Percentiles rank a stretch among this genome's conserved stretches.
Conservation (phyloP, 2,113 vertebrate genomes). For the Gopherus evgoodei region DNA sequence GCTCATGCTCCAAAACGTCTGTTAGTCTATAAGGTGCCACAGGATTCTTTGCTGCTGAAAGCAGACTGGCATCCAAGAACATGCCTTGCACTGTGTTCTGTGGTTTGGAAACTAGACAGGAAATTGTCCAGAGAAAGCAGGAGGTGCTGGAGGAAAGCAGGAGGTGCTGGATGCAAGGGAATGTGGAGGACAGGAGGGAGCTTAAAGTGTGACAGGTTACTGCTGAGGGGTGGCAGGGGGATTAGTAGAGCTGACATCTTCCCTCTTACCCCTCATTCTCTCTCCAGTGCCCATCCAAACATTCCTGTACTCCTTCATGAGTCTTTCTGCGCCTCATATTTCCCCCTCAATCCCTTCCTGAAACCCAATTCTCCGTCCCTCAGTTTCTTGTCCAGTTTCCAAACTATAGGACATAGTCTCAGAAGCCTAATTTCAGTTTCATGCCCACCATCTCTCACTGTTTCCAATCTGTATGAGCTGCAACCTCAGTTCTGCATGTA, state of each 20-base stretch:
- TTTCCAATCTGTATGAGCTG: neutral
- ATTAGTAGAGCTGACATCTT: neutral
- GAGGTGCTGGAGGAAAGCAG: neutral
- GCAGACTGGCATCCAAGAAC: neutral
- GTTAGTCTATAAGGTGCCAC: too few relatives aligned
- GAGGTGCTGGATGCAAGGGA: neutral
- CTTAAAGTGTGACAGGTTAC: neutral
- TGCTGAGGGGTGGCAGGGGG: neutral
- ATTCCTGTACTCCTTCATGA: neutral
- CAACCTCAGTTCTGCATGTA: neutral
- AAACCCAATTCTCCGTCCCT: slow-evolving; percentile 12
- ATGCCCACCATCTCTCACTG: neutral
- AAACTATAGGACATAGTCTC: neutral
- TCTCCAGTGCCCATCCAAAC: neutral
- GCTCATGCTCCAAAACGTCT: too few relatives aligned
- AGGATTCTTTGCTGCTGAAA: too few relatives aligned
- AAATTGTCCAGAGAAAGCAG: neutral
- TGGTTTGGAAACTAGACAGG: slow-evolving; percentile 5
- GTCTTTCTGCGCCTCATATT: neutral
- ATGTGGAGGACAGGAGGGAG: neutral
- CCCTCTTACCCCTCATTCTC: neutral
- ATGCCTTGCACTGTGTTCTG: neutral
- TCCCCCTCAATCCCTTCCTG: neutral
- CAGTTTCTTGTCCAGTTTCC: neutral
- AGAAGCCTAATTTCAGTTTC: neutral